phyloP scores from a whole-genome alignment of 2,797 vertebrate genomes.

The Harpagifer antarcticus region DNA sequence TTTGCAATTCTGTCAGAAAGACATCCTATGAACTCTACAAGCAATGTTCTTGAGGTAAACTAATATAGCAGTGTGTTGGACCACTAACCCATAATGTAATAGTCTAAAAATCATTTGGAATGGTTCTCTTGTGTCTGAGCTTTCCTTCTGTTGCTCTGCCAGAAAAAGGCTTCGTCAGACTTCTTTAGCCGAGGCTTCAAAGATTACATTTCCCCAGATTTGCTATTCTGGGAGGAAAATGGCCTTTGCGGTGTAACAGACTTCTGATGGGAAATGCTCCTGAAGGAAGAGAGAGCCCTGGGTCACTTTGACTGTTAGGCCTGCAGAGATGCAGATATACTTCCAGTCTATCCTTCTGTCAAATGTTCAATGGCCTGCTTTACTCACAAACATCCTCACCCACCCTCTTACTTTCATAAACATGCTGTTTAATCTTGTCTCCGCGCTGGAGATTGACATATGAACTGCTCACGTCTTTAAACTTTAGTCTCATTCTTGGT shows the following conservation, averaged over 20 bases:
- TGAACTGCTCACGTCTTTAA: conserved; percentile 45
- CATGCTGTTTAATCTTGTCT: conserved; percentile 28
- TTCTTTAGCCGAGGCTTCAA: conserved; percentile 67
- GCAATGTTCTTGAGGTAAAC: conserved; percentile 7
- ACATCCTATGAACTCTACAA: conserved; percentile 5
- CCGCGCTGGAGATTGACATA: conserved; percentile 37
- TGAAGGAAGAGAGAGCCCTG: conserved; percentile 42
- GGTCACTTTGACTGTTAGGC: conserved; percentile 68
- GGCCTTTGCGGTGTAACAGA: conserved; percentile 62
- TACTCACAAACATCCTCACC: conserved; percentile 4
- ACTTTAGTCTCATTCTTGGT: conserved; percentile 51
- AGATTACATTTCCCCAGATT: conserved; percentile 76
- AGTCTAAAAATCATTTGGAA: conserved; percentile 51
- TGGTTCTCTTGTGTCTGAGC: conserved; percentile 39
- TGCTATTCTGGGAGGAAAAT: conserved; percentile 77
- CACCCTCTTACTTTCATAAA: conserved; percentile 5
- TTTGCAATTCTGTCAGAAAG: neutral
- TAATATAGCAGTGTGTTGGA: conserved; percentile 23
- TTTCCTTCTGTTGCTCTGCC: conserved; percentile 52
- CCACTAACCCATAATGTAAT: conserved; percentile 33
- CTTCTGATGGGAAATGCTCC: conserved; percentile 69
- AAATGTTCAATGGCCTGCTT: conserved; percentile 14
- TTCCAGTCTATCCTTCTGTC: conserved; percentile 31
- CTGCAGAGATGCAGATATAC: conserved; percentile 33
- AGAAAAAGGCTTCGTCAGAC: conserved; percentile 63